Conservation (phyloP, 2,797 vertebrate genomes). For the Eutrigla gurnardus region DNA sequence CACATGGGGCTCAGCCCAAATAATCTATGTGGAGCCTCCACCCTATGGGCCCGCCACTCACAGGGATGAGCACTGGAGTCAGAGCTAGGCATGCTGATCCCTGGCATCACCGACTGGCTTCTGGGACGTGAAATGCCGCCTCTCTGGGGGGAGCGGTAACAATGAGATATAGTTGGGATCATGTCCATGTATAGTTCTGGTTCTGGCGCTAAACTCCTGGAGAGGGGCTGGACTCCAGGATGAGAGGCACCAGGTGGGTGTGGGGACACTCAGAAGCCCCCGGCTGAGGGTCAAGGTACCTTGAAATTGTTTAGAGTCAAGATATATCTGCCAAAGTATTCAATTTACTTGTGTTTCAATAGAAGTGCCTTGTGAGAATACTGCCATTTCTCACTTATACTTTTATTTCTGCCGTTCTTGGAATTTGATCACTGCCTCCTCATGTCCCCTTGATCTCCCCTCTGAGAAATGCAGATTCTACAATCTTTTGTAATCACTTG, state of each 20-base stretch:
- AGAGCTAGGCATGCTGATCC: background rate
- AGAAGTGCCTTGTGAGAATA: background rate
- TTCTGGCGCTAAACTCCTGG: background rate
- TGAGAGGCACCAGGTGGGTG: background rate
- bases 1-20: too few species aligned
- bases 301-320: too few species aligned
- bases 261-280: background rate
- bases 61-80: too few species aligned
- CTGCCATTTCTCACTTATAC: background rate
- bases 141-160: background rate
- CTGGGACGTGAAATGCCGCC: background rate
- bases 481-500: background rate
- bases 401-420: background rate
- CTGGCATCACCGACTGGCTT: background rate
- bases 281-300: too few species aligned
- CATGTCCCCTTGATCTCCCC: background rate
- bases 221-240: background rate
- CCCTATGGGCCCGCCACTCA: too few species aligned
- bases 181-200: background rate
- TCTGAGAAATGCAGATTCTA: conserved; percentile 11
- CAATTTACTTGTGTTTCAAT: conserved; percentile 3
- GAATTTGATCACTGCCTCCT: background rate
- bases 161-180: background rate
- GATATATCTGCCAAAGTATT: too few species aligned
- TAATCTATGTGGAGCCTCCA: too few species aligned